Evolutionary conservation across 1,140 invertebrate genomes (phyloP), one percentile per base, ranked within the genome.

Genomic region (Drosophila pachea): DNA sequence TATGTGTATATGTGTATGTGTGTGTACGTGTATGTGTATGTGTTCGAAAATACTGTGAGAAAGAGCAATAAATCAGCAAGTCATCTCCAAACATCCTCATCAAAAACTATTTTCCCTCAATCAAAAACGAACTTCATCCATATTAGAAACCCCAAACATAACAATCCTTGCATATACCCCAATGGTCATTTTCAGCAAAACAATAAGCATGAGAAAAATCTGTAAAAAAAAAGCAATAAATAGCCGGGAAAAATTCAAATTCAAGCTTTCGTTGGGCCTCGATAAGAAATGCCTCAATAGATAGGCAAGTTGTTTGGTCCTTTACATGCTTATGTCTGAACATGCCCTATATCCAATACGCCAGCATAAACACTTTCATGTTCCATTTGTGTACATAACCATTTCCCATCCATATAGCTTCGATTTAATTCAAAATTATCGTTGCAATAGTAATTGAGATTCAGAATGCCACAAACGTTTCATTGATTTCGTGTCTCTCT

Each of bases 401-500:
- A 55, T 60, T 12, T 59, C 52, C 52, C 54, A 35, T 47, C 32
- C 16, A 38, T 45, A 38, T 32, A 43, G 52, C 52, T 56, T 55
- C 50, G 33, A 68, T 11, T 43, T 49, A 42, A 43, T 54, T 54
- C 53, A 14, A 59, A 55, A 12, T 29, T 36, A 32, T 50, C 60
- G 31, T 64, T 69, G 56, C 45, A 50, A 63, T 56, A 7, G 52
- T 68, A 63, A 66, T 49, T 55, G 54, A 71, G 49, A 54, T 38
- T 60, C 55, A 71, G 60, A 58, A 55, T 1, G 22, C 35, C n/a
- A 55, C 29, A 40, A 22, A 65, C 48, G 49, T 72, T 73, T 73
- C 78, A 83, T 82, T 82, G 78, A 84, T 83, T 70, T 76, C 79
- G 79, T 83, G 73, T 84, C 79, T 70, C 78, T 67, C 60, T 83